Evolutionary conservation across 2,888 invertebrate genomes (phyloP).

Genomic region (Nemotelus pantherinus): DNA sequence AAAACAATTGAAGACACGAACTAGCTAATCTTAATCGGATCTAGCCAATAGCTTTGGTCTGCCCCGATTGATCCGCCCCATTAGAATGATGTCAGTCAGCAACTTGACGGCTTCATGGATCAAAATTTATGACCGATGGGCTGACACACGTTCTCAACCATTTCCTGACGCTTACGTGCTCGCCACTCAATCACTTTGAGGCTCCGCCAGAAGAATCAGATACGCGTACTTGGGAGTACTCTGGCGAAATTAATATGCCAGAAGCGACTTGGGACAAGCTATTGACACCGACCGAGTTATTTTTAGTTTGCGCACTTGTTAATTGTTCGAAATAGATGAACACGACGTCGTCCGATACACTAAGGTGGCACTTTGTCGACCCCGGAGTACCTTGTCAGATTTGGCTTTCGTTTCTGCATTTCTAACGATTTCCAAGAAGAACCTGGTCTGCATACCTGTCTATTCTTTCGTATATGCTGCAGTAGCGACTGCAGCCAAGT

Average conservation of each 20-base stretch:
- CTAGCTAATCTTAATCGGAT: slow-evolving; percentile 3
- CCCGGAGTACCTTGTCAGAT: too few relatives aligned
- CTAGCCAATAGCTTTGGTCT: slow-evolving; percentile 24
- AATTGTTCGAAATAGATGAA: slow-evolving; percentile 40
- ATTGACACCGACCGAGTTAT: slow-evolving; percentile 36
- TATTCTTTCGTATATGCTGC: too few relatives aligned
- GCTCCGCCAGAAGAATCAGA: slow-evolving; percentile 10
- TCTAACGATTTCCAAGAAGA: too few relatives aligned
- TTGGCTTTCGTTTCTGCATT: too few relatives aligned
- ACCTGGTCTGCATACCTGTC: too few relatives aligned
- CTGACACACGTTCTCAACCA: slow-evolving; percentile 36
- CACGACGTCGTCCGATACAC: neutral
- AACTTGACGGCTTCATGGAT: slow-evolving; percentile 8
- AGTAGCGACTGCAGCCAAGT: neutral
- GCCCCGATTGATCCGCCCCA: slow-evolving; percentile 36
- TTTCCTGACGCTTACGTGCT: slow-evolving; percentile 40
- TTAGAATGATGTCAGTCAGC: slow-evolving; percentile 40
- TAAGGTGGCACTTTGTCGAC: too few relatives aligned
- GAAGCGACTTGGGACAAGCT: slow-evolving; percentile 14
- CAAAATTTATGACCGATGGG: slow-evolving; percentile 26
- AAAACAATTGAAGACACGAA: slow-evolving; percentile 26
- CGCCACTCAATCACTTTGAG: slow-evolving; percentile 33
- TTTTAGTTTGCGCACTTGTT: slow-evolving; percentile 35
- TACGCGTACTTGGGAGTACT: neutral
- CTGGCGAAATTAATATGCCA: slow-evolving; percentile 19